phyloP scores from a whole-genome alignment of 2,888 invertebrate species.

The Lycocerus yunnanus region DNA sequence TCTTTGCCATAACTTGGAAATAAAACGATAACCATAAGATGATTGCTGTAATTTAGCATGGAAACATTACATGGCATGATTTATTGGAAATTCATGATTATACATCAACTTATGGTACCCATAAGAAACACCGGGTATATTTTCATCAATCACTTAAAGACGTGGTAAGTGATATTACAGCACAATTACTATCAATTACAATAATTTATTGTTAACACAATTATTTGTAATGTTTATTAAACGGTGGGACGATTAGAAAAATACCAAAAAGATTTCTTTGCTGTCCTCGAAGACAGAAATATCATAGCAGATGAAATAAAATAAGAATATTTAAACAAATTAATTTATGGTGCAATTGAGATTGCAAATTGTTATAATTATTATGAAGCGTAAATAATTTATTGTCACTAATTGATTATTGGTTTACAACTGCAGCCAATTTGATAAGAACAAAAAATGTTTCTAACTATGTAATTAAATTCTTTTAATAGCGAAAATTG shows the following conservation, averaged over 20 bases:
- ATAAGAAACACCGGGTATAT: neutral
- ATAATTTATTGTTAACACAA: neutral
- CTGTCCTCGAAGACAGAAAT: no score
- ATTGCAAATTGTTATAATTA: neutral
- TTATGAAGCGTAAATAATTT: neutral
- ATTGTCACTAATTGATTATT: neutral
- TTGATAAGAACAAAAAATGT: neutral
- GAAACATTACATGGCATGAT: neutral
- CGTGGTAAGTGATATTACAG: neutral
- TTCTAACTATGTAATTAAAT: neutral
- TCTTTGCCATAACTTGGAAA: neutral
- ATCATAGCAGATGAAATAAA: neutral
- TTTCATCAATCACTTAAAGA: slow-evolving; percentile 3
- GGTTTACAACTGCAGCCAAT: neutral
- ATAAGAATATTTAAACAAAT: neutral
- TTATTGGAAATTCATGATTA: neutral
- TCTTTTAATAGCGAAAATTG: neutral
- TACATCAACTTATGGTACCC: neutral
- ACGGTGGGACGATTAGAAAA: no score
- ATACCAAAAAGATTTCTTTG: no score
- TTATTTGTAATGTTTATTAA: neutral
- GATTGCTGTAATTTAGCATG: neutral
- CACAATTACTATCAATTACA: slow-evolving; percentile 1
- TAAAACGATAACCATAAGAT: neutral
- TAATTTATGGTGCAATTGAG: neutral